phyloP scores from a whole-genome alignment of 2,113 vertebrate species.

The Balaeniceps rex region DNA sequence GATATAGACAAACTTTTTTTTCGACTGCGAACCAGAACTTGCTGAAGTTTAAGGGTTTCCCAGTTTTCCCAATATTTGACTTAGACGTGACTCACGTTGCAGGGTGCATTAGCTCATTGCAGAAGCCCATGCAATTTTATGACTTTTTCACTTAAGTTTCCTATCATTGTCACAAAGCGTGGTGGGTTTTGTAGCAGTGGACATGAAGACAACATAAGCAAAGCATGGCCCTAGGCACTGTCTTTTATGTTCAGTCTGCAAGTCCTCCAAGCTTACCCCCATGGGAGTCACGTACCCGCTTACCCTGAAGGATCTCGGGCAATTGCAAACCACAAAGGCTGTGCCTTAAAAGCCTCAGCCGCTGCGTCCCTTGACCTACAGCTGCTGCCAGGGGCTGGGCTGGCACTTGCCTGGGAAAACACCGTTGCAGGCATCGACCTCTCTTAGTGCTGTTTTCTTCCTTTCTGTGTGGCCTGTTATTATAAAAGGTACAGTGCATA shows the following conservation, averaged over 20 bases:
- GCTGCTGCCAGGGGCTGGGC: background rate
- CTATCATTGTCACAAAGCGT: background rate
- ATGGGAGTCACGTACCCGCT: background rate
- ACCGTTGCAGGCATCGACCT: background rate
- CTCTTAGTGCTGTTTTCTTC: rapidly evolving
- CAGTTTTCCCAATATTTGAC: background rate
- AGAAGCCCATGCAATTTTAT: background rate
- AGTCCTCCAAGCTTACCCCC: background rate
- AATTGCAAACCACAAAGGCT: rapidly evolving
- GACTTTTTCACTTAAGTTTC: background rate
- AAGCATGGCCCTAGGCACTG: background rate
- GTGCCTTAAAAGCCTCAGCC: background rate
- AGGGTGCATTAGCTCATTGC: background rate
- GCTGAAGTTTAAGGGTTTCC: background rate
- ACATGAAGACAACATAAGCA: rapidly evolving
- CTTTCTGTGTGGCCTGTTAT: background rate
- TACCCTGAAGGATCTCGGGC: background rate
- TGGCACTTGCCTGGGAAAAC: background rate
- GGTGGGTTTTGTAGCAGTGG: background rate
- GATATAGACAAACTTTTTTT: background rate
- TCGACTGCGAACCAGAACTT: background rate
- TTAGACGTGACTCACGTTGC: background rate
- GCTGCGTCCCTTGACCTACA: no score
- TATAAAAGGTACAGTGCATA: rapidly evolving
- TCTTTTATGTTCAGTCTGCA: background rate